Evolutionary conservation across 2,888 invertebrate genomes (phyloP), one percentile per base, ranked within the genome.

Genomic region (Phortica okadai): DNA sequence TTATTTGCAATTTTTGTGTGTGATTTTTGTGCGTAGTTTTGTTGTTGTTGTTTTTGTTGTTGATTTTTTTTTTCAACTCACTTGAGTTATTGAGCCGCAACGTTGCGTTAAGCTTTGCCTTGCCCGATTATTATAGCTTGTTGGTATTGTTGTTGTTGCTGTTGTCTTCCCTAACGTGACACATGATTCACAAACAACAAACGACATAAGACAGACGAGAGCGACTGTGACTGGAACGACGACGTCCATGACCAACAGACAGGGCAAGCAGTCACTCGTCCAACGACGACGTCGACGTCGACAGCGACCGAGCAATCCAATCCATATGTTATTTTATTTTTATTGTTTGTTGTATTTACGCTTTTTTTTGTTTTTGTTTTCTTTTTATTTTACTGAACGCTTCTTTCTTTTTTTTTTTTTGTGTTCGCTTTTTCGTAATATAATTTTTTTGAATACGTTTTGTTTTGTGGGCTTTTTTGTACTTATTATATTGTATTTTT

Each of bases 1-100:
- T 33, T 70, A 70, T 75, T 70, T 70, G 56, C 67, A 45, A 75
- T 21, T 70, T 50, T 70, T 70, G 66, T 41, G 41, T 66, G 33
- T 66, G 66, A 14, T 66, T 66, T 66, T 66, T 4, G 42, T 66
- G 66, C 33, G 33, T 66, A 66, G 25, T 25, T 62, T 66, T 41
- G 42, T 25, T 62, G 4, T 62, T 54, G n/a, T 54, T 2, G 4
- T 62, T 54, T 1, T 54, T 2, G n/a, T 54, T 54, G n/a, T 54
- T 54, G 1, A 5, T 25, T 62, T n/a, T 62, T 11, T 25, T 7
- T 21, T 62, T 62, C n/a, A 62, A 33, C 33, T 33, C 33, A 33
- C 10, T 41, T 42, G 41, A 41, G 42, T 66, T n/a, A 14, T 62
- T 25, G 25, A 62, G 25, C 16, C 11, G 62, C 62, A 16, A 59